Conservation (phyloP, 2,797 vertebrate species). For the Bryconaethiops microstoma region DNA sequence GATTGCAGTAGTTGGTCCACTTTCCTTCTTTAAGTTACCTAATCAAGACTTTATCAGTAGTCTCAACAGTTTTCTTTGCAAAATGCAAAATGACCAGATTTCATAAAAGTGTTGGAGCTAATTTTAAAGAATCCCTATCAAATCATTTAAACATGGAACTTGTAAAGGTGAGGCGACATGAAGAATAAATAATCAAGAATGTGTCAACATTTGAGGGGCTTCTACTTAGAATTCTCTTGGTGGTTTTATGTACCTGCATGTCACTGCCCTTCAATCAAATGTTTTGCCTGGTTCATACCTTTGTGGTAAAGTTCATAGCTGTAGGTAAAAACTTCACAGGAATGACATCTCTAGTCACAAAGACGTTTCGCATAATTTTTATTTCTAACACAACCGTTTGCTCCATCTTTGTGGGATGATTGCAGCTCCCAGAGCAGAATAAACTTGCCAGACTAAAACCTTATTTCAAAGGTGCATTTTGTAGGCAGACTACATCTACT, state of each 20-base stretch:
- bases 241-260: constrained; percentile 4
- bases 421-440: constrained; percentile 47
- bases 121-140: background rate
- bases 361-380: constrained; percentile 38
- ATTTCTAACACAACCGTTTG: constrained; percentile 40
- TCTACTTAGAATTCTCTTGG: background rate
- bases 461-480: constrained; percentile 69
- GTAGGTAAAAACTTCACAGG: constrained; percentile 10
- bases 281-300: background rate
- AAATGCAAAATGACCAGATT: too few relatives aligned
- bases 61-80: too few relatives aligned
- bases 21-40: too few relatives aligned
- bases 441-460: constrained; percentile 65
- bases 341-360: constrained; percentile 30
- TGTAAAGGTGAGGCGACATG: background rate
- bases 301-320: background rate
- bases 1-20: too few relatives aligned
- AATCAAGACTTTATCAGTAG: too few relatives aligned
- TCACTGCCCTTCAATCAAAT: background rate
- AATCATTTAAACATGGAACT: background rate
- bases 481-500: constrained; percentile 72
- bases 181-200: background rate
- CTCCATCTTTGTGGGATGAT: constrained; percentile 53
- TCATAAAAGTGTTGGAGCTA: too few relatives aligned
- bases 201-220: background rate